Evolutionary conservation across 1,140 invertebrate genomes (phyloP).

Genomic region (Anastatus disparis): DNA sequence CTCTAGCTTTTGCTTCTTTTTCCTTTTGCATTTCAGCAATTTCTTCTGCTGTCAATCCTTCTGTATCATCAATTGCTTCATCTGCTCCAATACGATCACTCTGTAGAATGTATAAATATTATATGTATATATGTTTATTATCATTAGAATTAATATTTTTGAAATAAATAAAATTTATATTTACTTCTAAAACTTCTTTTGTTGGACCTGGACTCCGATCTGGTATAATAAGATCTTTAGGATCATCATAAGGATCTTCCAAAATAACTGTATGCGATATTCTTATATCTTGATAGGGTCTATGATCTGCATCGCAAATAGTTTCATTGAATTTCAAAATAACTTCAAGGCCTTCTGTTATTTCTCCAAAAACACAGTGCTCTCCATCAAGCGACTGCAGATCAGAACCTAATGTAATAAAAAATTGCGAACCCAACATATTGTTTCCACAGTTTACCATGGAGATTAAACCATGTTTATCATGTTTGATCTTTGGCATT

Average conservation of each 20-base stretch:
- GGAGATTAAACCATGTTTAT: conserved; percentile 86
- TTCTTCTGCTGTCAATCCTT: conserved; percentile 85
- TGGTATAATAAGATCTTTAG: conserved; percentile 79
- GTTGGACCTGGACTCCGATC: conserved; percentile 88
- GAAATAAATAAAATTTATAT: conserved; percentile 31
- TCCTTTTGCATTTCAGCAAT: conserved; percentile 89
- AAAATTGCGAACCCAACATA: conserved; percentile 97
- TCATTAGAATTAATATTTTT: too few relatives aligned
- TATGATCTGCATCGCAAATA: conserved; percentile 90
- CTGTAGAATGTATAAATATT: conserved; percentile 61
- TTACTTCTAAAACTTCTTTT: conserved; percentile 77
- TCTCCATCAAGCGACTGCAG: conserved; percentile 91
- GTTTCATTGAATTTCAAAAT: conserved; percentile 92
- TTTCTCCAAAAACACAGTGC: conserved; percentile 98
- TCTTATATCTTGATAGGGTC: conserved; percentile 95
- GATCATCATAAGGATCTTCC: conserved; percentile 96
- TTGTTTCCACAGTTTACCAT: conserved; percentile 95
- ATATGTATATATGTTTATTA: conserved; percentile 13
- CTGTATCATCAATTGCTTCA: conserved; percentile 93
- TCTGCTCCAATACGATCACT: conserved; percentile 93
- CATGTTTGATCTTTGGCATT: conserved; percentile 91
- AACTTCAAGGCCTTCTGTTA: conserved; percentile 91
- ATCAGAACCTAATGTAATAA: conserved; percentile 90
- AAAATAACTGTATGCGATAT: conserved; percentile 97
- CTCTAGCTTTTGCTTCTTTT: conserved; percentile 94